These are phyloP conservation scores for Polymixis flavicincta DNA, from an alignment of 2,888 invertebrate species.

Conservation along the genomic window DNA sequence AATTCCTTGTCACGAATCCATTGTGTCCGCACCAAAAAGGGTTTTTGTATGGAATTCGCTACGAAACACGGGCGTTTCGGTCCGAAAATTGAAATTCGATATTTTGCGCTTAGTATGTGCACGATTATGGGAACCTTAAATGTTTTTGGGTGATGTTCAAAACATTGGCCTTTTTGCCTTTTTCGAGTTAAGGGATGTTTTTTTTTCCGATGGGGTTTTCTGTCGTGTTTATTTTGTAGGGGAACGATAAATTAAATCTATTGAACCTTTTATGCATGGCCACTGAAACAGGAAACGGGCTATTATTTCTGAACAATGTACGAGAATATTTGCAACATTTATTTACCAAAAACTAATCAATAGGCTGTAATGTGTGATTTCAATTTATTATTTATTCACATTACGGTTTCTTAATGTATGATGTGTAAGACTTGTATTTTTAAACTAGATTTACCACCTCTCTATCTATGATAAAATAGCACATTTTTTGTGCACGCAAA, in stretches of 20 bases:
- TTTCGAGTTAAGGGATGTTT: conserved; percentile 19
- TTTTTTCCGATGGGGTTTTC: conserved; percentile 4
- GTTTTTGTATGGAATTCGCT: conserved; percentile 58
- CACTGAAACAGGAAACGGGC: not conserved
- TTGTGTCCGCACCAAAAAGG: conserved; percentile 65
- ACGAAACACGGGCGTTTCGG: conserved; percentile 54
- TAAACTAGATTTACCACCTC: not conserved
- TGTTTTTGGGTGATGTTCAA: conserved; percentile 32
- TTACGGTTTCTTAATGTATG: not conserved
- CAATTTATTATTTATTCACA: not conserved
- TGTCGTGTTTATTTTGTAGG: conserved; percentile 3
- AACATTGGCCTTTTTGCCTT: conserved; percentile 29
- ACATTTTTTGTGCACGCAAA: no score
- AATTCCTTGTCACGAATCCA: conserved; percentile 71
- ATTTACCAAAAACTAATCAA: no score
- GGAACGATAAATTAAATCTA: conserved; percentile 24
- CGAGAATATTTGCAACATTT: not conserved
- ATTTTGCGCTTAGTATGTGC: conserved; percentile 51
- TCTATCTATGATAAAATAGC: not conserved
- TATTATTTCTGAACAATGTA: not conserved
- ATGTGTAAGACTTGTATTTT: not conserved
- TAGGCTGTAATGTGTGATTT: no score
- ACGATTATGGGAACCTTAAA: conserved; percentile 41
- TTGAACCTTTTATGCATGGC: not conserved
- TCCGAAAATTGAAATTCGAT: conserved; percentile 70